Conservation (phyloP, 2,797 vertebrate genomes). For the Sardinella longiceps region DNA sequence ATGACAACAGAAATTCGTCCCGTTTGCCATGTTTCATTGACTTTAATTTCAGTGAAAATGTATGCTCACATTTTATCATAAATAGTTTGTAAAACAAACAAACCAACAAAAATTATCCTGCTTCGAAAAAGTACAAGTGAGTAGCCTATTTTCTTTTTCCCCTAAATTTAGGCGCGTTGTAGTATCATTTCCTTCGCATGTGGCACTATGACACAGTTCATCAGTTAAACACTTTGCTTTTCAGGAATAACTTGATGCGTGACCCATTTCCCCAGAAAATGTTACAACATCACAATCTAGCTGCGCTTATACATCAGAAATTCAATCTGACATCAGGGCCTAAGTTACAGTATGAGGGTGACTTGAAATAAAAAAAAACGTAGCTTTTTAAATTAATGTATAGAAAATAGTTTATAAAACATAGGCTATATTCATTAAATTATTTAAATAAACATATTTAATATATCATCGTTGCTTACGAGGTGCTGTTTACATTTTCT, state of each 20-base stretch:
- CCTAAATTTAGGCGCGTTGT: constrained; percentile 70
- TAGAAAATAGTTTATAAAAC: constrained; percentile 89
- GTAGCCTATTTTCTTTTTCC: constrained; percentile 60
- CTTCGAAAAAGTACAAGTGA: constrained; percentile 73
- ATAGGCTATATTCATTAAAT: constrained; percentile 87
- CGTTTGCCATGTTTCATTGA: constrained; percentile 70
- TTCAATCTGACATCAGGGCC: constrained; percentile 70
- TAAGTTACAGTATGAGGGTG: constrained; percentile 70
- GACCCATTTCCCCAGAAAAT: constrained; percentile 79
- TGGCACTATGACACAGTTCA: constrained; percentile 83
- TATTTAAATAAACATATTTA: constrained; percentile 85
- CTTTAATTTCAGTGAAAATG: constrained; percentile 83
- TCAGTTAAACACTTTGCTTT: constrained; percentile 79
- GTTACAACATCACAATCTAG: constrained; percentile 83
- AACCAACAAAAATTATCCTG: constrained; percentile 79
- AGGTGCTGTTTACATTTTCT: constrained; percentile 81
- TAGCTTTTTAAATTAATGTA: constrained; percentile 82
- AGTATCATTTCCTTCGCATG: constrained; percentile 72
- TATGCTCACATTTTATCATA: constrained; percentile 79
- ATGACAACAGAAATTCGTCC: constrained; percentile 65
- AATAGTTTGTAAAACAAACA: constrained; percentile 82
- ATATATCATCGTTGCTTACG: constrained; percentile 79
- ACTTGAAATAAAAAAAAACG: constrained; percentile 77
- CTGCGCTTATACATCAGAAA: constrained; percentile 76
- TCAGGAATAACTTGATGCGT: constrained; percentile 79